Base-by-base conservation (phyloP, 2,113 vertebrate genomes). In the Lagopus leucura region DNA sequence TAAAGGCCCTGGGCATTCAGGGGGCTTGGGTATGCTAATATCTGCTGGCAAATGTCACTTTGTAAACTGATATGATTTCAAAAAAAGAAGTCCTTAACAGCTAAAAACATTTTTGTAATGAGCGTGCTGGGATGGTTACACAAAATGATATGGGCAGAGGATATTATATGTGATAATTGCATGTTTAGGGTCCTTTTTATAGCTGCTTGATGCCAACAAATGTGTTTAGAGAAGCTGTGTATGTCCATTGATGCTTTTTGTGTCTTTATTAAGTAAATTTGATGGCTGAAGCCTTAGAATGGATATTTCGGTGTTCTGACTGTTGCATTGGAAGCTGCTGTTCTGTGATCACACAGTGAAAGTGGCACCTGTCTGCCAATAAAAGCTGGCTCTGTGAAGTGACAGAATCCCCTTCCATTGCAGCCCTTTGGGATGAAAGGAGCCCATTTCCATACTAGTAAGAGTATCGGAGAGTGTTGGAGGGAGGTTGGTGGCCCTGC, bases 61-160 rank as follows among this genome's bases (percentile, higher is more conserved):
- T 78, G 63, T 63, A 52, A 60, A 43, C 25, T 27, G 36, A 10
- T 80, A 47, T 48, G 88, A 69, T 55, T 8, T 7, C 4, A 7
- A 5, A 92, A 89, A 82, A 77, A 50, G 10, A n/a, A n/a, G 22
- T 21, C 79, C 77, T 82, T 80, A 94, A 73, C 90, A 91, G 36
- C 91, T 96, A 88, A 89, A 97, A 93, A 74, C 82, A 79, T 83
- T 69, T 77, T 40, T 63, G 45, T 69, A 70, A 76, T 63, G 67
- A 76, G 17, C 25, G 40, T n/a, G 67, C 40, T 94, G 65, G 90
- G 19, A 21, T 83, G 50, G 24, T 71, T 74, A 66, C 36, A 79
- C 55, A 76, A 71, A 88, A 82, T 91, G 38, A 54, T 40, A 32
- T 10, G 5, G 28, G 58, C 40, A n/a, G 42, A 66, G n/a, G 6